phyloP scores from a whole-genome alignment of 2,113 vertebrate genomes.

The Craseonycteris thonglongyai region DNA sequence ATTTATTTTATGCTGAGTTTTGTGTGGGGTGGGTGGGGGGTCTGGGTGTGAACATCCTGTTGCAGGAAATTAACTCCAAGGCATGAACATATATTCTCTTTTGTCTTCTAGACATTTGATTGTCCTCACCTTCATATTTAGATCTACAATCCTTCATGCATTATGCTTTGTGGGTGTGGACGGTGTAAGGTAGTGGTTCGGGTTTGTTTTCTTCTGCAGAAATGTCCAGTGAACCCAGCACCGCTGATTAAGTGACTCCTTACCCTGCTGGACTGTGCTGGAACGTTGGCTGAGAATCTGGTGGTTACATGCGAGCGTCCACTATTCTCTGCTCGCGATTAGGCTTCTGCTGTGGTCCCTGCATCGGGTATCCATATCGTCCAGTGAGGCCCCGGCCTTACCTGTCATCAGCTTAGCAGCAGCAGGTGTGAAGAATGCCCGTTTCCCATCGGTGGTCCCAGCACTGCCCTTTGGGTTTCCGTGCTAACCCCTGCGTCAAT shows the following conservation, averaged over 20 bases:
- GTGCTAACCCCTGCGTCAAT: background rate
- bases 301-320: background rate
- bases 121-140: background rate
- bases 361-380: no score
- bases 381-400: background rate
- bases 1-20: background rate
- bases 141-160: background rate
- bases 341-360: background rate
- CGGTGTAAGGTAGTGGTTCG: background rate
- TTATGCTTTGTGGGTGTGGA: background rate
- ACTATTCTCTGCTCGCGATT: background rate
- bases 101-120: background rate
- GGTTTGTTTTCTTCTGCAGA: background rate
- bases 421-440: background rate
- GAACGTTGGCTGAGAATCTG: background rate
- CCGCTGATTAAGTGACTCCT: background rate
- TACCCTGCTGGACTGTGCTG: background rate
- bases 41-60: background rate
- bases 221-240: background rate
- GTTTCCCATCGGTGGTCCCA: background rate
- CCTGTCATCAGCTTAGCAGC: background rate
- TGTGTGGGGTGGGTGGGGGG: background rate
- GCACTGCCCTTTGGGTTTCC: background rate
- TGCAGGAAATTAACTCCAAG: background rate
- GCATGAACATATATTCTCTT: background rate